Conservation (phyloP, 2,113 vertebrate genomes). For the Macroglossus sobrinus region DNA sequence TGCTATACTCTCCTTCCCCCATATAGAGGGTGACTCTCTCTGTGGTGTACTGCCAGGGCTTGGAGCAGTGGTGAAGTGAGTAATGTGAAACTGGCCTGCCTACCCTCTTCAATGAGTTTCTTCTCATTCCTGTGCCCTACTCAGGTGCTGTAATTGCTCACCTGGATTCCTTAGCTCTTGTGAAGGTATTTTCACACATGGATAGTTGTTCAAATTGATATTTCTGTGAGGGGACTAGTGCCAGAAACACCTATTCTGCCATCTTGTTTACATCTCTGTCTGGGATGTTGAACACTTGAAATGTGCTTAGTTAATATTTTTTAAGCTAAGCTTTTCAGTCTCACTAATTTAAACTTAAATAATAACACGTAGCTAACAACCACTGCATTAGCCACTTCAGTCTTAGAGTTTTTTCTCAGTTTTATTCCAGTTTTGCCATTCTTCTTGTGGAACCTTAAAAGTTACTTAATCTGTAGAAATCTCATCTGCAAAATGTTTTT, state of each 20-base stretch:
- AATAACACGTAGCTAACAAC: not conserved
- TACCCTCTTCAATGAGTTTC: not conserved
- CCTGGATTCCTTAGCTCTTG: not conserved
- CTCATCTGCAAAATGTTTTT: not conserved
- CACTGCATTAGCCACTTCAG: not conserved
- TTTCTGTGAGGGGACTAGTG: not conserved
- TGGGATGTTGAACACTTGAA: not conserved
- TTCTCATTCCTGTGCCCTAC: not conserved
- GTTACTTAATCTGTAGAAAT: not conserved
- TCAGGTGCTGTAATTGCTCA: not conserved
- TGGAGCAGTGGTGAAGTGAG: not conserved
- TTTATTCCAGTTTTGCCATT: not conserved
- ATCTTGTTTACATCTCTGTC: not conserved
- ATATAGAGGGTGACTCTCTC: not conserved
- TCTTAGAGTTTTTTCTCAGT: not conserved
- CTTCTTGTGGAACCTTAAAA: not conserved
- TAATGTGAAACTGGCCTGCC: not conserved
- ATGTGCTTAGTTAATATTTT: not conserved
- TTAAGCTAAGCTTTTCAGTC: too few species aligned
- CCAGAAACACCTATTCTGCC: not conserved
- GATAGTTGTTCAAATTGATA: not conserved
- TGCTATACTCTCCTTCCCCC: not conserved
- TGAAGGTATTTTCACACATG: not conserved
- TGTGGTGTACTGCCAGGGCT: not conserved
- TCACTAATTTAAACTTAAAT: not conserved